Evolutionary conservation across 2,113 vertebrate genomes (phyloP).

Genomic region (Carettochelys insculpta): DNA sequence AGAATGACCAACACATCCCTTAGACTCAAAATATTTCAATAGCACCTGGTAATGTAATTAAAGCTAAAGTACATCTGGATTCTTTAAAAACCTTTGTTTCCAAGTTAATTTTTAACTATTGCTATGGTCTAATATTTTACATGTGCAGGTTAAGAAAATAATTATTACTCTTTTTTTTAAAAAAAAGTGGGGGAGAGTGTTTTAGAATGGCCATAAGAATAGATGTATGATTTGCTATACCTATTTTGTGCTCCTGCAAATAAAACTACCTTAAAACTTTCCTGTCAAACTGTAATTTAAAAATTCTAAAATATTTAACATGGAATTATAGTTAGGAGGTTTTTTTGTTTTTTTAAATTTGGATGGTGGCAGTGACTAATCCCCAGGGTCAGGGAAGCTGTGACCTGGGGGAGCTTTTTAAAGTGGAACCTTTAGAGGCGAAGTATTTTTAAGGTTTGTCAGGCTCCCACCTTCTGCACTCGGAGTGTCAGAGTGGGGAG

Average conservation of each 20-base stretch:
- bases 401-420: neutral
- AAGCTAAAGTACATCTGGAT: neutral
- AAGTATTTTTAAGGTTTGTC: too few species aligned
- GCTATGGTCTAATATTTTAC: conserved; percentile 52
- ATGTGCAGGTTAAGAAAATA: neutral
- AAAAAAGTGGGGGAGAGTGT: neutral
- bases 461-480: too few species aligned
- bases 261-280: neutral
- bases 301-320: neutral
- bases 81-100: conserved; percentile 60
- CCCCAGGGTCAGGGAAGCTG: rapidly evolving
- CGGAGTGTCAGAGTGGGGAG: too few species aligned
- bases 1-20: conserved; percentile 61
- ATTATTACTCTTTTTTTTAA: conserved; percentile 4
- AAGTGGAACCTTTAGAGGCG: too few species aligned
- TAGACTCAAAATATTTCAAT: conserved; percentile 50
- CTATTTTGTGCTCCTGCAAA: conserved; percentile 1
- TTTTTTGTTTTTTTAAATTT: too few species aligned
- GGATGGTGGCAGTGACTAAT: too few species aligned
- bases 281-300: neutral
- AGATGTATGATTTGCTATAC: neutral
- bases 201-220: conserved; percentile 36
- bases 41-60: conserved; percentile 60
- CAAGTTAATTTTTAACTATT: conserved; percentile 41
- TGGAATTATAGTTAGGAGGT: neutral